Evolutionary conservation across 2,797 vertebrate species (phyloP).

Genomic region (Microhierax caerulescens): DNA sequence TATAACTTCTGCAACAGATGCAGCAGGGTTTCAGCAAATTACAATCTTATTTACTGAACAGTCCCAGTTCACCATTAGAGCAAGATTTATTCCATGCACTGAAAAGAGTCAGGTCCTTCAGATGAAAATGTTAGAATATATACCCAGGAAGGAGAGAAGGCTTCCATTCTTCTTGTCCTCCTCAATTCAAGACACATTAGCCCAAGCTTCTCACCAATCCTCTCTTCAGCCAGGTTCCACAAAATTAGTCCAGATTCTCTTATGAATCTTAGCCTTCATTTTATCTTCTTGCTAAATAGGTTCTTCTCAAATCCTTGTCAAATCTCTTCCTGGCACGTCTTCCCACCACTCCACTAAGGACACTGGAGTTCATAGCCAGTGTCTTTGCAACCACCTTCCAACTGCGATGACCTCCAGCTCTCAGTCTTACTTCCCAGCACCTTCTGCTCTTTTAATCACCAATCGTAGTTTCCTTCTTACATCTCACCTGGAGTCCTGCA

Average conservation of each 20-base stretch:
- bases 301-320: background rate
- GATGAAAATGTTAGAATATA: background rate
- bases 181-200: rapidly evolving
- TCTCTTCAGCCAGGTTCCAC: background rate
- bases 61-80: background rate
- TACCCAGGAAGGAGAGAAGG: background rate
- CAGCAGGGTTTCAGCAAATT: background rate
- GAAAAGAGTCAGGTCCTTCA: background rate
- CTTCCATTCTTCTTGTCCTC: background rate
- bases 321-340: background rate
- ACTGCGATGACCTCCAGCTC: rapidly evolving
- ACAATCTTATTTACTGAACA: background rate
- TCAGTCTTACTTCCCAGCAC: background rate
- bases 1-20: constrained; percentile 44
- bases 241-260: background rate
- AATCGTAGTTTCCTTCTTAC: rapidly evolving
- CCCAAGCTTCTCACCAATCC: background rate
- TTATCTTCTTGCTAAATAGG: background rate
- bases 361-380: background rate
- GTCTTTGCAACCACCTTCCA: background rate
- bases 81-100: background rate
- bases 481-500: background rate
- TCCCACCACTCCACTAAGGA: background rate
- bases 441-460: background rate
- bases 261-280: background rate